Evolutionary conservation across 2,797 vertebrate species (phyloP).

Genomic region (Notoglanidium macrostoma): DNA sequence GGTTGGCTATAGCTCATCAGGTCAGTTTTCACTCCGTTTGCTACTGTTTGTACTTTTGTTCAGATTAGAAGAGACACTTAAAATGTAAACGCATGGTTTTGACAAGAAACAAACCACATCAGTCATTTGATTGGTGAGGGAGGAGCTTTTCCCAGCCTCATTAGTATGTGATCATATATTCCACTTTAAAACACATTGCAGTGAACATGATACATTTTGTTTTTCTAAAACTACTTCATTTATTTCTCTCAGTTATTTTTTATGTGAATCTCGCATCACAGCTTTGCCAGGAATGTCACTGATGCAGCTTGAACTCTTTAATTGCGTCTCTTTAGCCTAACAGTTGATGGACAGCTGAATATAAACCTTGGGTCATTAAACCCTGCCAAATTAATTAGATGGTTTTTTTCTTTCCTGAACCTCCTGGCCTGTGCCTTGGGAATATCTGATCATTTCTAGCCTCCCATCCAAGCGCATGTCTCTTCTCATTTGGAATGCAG

Average conservation of each 20-base stretch:
- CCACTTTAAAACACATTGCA: background rate
- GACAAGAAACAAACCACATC: background rate
- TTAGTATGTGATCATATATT: background rate
- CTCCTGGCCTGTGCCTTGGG: background rate
- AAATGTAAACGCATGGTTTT: background rate
- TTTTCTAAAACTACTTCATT: background rate
- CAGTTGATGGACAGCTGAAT: conserved; percentile 9
- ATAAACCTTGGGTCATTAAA: conserved; percentile 22
- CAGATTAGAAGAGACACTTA: background rate
- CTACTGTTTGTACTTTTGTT: background rate
- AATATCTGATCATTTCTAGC: conserved; percentile 10
- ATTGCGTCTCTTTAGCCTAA: background rate
- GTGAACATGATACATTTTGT: background rate
- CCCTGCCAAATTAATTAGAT: conserved; percentile 13
- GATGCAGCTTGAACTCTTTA: background rate
- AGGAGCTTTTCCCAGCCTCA: background rate
- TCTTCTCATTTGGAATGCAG: conserved; percentile 30
- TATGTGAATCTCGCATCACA: background rate
- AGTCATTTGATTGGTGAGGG: background rate
- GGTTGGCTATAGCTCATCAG: background rate
- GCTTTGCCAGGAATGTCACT: background rate
- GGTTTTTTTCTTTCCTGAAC: background rate
- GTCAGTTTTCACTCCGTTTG: background rate
- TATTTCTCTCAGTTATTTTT: background rate
- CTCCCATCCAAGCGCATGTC: conserved; percentile 10